A percentile compares a stretch with the other conserved stretches of the same genome.
phyloP scores from a whole-genome alignment of 2,113 vertebrate species.

The Epinephelus fuscoguttatus region DNA sequence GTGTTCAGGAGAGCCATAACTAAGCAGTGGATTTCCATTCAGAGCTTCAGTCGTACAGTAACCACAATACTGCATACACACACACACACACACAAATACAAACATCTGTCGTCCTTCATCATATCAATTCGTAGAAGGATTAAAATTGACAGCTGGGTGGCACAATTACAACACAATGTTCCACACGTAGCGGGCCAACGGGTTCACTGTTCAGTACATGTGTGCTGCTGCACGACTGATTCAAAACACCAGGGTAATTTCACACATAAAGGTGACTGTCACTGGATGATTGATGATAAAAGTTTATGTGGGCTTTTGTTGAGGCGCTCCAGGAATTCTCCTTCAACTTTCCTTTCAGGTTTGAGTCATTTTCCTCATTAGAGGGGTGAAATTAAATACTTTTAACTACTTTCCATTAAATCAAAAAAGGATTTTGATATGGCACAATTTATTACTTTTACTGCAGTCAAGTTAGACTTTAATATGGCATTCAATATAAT shows the following conservation, averaged over 20 bases:
- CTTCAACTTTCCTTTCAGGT: conserved; percentile 34
- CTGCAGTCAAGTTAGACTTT: background rate
- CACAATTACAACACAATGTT: conserved; percentile 66
- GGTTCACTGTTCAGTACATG: conserved; percentile 56
- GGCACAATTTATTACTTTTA: background rate
- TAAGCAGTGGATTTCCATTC: conserved; percentile 31
- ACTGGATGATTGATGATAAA: conserved; percentile 61
- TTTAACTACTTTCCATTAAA: background rate
- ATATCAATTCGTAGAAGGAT: conserved; percentile 66
- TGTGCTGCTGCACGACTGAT: conserved; percentile 55
- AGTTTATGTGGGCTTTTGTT: conserved; percentile 24
- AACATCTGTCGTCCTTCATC: conserved; percentile 68
- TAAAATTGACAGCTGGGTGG: conserved; percentile 73
- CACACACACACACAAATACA: conserved; percentile 9
- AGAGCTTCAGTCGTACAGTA: conserved; percentile 20
- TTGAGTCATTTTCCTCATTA: conserved; percentile 7
- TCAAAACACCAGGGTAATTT: conserved; percentile 68
- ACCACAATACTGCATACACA: conserved; percentile 14
- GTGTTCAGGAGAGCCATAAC: conserved; percentile 27
- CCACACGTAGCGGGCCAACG: conserved; percentile 56
- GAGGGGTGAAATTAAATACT: background rate
- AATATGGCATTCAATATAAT: background rate
- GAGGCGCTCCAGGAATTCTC: conserved; percentile 15
- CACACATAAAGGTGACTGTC: conserved; percentile 62
- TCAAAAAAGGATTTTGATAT: background rate